These are phyloP conservation scores for Actenoides hombroni DNA, from an alignment of 2,113 vertebrate genomes.

Conservation along the genomic window DNA sequence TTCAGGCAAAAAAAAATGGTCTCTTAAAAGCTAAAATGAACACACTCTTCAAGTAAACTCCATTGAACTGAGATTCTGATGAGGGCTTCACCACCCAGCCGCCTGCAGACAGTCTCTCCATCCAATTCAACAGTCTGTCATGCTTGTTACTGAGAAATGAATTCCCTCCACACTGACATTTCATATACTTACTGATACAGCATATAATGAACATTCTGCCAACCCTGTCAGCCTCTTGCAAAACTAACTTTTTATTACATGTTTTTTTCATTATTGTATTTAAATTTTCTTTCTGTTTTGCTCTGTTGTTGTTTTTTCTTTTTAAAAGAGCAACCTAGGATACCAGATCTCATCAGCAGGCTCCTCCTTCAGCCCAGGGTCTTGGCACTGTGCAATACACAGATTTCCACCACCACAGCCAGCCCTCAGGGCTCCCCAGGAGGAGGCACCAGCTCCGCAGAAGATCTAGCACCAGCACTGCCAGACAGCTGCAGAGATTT, in stretches of 20 bases:
- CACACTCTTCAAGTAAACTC: neutral
- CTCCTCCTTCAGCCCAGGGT: neutral
- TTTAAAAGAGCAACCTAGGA: neutral
- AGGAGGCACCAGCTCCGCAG: neutral
- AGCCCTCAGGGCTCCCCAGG: neutral
- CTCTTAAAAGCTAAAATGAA: conserved; percentile 3
- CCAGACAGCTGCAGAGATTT: neutral
- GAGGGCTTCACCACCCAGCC: conserved; percentile 3
- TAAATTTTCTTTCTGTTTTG: neutral
- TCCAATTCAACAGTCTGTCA: conserved; percentile 45
- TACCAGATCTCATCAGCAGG: neutral
- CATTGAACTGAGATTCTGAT: conserved; percentile 21
- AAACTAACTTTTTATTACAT: conserved; percentile 52
- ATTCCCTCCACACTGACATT: conserved; percentile 66
- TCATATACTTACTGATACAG: conserved; percentile 57
- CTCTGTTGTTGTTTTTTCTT: neutral
- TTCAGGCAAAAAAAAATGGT: neutral
- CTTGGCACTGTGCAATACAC: no score
- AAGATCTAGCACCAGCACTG: neutral
- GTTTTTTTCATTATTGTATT: conserved; percentile 50
- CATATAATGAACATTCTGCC: conserved; percentile 51
- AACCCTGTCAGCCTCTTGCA: conserved; percentile 39
- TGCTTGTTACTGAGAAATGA: conserved; percentile 66
- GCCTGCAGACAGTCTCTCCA: conserved; percentile 39
- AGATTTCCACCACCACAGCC: neutral